Percentiles rank a stretch among this genome's conserved stretches.
Conservation (phyloP, 2,113 vertebrate species). For the Coreoperca whiteheadi region DNA sequence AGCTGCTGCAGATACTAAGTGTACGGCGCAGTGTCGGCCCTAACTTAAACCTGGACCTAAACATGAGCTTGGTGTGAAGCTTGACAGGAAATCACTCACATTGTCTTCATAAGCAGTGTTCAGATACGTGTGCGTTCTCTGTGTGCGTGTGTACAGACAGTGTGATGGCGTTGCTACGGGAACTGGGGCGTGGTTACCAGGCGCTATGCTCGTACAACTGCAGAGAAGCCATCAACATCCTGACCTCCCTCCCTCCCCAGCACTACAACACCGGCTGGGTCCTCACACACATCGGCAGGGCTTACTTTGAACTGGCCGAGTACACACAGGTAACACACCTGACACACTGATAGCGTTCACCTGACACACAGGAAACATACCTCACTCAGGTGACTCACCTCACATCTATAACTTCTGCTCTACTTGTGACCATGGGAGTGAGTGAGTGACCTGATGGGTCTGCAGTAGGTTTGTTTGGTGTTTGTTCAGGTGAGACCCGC, state of each 20-base stretch:
- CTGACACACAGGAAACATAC: slow-evolving; percentile 91
- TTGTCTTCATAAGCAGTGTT: too few species aligned
- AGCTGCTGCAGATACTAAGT: too few species aligned
- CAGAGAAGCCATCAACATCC: slow-evolving; percentile 94
- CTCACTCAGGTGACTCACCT: background rate
- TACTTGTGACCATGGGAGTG: background rate
- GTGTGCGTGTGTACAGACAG: slow-evolving; percentile 85
- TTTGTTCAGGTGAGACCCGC: background rate
- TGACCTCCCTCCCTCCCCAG: slow-evolving; percentile 95
- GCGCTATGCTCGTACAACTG: slow-evolving; percentile 98
- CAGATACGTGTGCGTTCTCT: background rate
- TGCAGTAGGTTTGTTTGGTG: too few species aligned
- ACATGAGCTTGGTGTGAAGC: too few species aligned
- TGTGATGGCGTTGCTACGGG: slow-evolving; percentile 95
- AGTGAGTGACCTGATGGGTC: background rate
- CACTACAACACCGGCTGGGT: slow-evolving; percentile 99
- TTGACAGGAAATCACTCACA: background rate
- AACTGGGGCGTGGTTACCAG: slow-evolving; percentile 96
- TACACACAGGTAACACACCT: slow-evolving; percentile 93
- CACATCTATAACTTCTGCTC: background rate
- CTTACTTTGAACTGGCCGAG: slow-evolving; percentile 97
- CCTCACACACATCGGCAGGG: slow-evolving; percentile 94
- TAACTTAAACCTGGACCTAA: background rate
- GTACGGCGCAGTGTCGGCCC: background rate
- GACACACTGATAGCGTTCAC: background rate